Percentiles rank a stretch among this genome's conserved stretches.
Evolutionary conservation across 2,797 vertebrate genomes (phyloP).

Genomic region (Liasis olivaceus): DNA sequence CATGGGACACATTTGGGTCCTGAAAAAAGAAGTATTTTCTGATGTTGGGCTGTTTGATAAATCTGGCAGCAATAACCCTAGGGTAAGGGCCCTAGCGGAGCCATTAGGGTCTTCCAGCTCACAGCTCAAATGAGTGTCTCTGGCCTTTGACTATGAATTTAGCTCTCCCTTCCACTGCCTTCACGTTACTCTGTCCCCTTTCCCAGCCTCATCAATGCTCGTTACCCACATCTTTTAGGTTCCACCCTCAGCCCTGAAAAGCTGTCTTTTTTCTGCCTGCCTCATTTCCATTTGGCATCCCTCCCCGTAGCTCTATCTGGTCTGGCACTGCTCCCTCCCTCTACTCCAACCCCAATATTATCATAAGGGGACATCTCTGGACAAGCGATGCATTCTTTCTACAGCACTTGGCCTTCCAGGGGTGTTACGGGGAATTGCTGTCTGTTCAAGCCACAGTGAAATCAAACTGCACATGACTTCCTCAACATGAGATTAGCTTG

Average conservation of each 20-base stretch:
- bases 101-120: background rate
- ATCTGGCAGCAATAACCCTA: background rate
- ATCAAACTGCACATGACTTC: background rate
- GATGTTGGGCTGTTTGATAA: background rate
- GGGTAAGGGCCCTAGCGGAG: too few relatives aligned
- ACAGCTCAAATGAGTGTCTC: too few relatives aligned
- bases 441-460: background rate
- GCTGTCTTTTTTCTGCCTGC: background rate
- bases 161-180: background rate
- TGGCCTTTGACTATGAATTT: background rate
- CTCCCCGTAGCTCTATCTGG: too few relatives aligned
- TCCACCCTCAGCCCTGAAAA: too few relatives aligned
- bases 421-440: background rate
- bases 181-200: background rate
- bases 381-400: background rate
- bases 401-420: background rate
- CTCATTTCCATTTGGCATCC: background rate
- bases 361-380: background rate
- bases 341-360: background rate
- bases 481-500: background rate
- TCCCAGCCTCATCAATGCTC: background rate
- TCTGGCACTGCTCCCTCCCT: background rate
- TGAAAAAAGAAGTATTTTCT: background rate
- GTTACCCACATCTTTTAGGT: background rate
- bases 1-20: background rate